Percentiles rank a stretch among this genome's conserved stretches.
phyloP scores from a whole-genome alignment of 2,888 invertebrate genomes.

The Candidula unifasciata region DNA sequence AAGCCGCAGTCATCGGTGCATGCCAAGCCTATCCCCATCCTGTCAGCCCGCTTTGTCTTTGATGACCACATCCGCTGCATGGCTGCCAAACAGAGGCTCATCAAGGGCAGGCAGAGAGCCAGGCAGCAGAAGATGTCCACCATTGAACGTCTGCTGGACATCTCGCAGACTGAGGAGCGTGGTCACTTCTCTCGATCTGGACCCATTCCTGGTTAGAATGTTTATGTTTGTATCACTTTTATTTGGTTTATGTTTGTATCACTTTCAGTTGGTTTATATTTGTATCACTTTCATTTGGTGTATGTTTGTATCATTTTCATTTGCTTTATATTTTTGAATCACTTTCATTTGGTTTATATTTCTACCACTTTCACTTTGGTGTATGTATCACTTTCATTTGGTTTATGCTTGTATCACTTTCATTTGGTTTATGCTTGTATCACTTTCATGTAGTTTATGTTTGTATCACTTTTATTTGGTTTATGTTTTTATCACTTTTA shows the following conservation, averaged over 20 bases:
- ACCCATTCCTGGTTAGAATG: conserved; percentile 66
- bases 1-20: conserved; percentile 82
- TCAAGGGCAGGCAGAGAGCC: conserved; percentile 86
- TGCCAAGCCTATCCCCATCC: conserved; percentile 76
- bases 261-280: no score
- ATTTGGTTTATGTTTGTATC: neutral
- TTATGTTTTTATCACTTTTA: no score
- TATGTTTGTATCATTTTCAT: neutral
- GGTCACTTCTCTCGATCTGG: conserved; percentile 58
- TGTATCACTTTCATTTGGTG: neutral
- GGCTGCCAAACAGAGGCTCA: conserved; percentile 95
- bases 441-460: no score
- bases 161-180: conserved; percentile 58
- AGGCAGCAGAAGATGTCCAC: conserved; percentile 97
- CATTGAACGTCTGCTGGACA: conserved; percentile 92
- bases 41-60: conserved; percentile 86
- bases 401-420: no score
- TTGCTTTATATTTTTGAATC: neutral
- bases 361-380: no score
- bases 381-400: no score
- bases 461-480: no score
- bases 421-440: no score
- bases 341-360: no score
- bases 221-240: neutral
- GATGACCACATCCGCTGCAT: conserved; percentile 99